phyloP scores from a whole-genome alignment of 2,888 invertebrate genomes.

The Phyllotreta cruciferae region DNA sequence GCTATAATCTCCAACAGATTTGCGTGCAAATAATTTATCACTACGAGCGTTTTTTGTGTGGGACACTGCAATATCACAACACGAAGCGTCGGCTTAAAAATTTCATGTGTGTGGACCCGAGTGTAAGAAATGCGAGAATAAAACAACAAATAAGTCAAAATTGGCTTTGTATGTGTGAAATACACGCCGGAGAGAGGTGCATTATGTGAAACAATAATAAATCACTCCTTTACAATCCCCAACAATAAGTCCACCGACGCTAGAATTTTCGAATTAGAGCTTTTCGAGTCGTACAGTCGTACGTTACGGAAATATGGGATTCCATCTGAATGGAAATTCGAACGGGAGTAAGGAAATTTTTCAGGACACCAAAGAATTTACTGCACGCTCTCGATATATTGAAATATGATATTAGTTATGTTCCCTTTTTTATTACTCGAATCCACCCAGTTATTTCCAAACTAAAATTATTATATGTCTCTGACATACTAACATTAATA shows the following conservation, averaged over 20 bases:
- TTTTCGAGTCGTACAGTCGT: too few relatives aligned
- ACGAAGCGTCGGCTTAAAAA: background rate
- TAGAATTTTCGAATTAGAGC: conserved; percentile 2
- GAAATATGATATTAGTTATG: too few relatives aligned
- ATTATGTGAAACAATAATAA: conserved; percentile 18
- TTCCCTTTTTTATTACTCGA: too few relatives aligned
- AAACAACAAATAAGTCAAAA: conserved; percentile 13
- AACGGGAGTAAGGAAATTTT: too few relatives aligned
- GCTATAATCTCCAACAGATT: too few relatives aligned
- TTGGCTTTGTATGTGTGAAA: conserved; percentile 14
- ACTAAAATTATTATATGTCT: too few relatives aligned
- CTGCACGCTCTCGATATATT: too few relatives aligned
- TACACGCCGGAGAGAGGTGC: conserved; percentile 12
- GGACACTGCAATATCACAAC: background rate
- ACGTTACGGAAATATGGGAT: too few relatives aligned
- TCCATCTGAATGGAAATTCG: too few relatives aligned
- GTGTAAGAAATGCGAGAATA: conserved; percentile 8
- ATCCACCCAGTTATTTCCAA: too few relatives aligned
- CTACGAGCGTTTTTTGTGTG: background rate
- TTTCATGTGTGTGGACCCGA: conserved; percentile 2
- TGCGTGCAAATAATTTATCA: background rate
- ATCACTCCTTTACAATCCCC: conserved; percentile 6
- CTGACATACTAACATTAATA: too few relatives aligned
- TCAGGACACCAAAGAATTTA: too few relatives aligned
- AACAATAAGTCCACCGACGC: conserved; percentile 12